Evolutionary conservation across 2,113 vertebrate genomes (phyloP).

Genomic region (Rafetus swinhoei): DNA sequence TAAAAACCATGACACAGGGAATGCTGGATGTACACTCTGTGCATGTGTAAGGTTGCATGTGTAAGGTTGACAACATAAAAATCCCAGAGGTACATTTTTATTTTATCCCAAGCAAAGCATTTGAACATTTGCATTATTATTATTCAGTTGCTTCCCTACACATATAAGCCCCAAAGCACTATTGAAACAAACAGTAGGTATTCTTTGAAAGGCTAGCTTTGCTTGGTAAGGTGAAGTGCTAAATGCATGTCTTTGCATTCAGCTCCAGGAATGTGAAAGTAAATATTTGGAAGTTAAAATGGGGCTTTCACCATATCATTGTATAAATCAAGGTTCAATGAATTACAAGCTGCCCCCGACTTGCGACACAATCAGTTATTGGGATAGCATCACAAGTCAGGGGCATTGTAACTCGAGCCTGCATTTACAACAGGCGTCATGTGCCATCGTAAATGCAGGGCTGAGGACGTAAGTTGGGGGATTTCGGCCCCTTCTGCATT

Average conservation of each 20-base stretch:
- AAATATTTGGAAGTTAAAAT: constrained; percentile 1
- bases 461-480: too few relatives aligned
- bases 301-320: background rate
- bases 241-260: background rate
- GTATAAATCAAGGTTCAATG: background rate
- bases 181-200: background rate
- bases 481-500: too few relatives aligned
- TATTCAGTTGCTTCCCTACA: background rate
- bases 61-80: background rate
- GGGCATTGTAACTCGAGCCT: too few relatives aligned
- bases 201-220: background rate
- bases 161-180: background rate
- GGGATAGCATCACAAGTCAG: too few relatives aligned
- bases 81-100: background rate
- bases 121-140: background rate
- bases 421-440: too few relatives aligned
- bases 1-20: background rate
- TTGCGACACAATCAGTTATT: too few relatives aligned
- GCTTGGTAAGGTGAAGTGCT: background rate
- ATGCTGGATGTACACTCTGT: background rate
- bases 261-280: background rate
- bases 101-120: background rate
- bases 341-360: background rate
- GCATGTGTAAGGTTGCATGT: background rate
- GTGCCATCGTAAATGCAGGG: too few relatives aligned